A percentile compares a stretch with the other conserved stretches of the same genome.
phyloP scores from a whole-genome alignment of 2,888 invertebrate species.

The Hyposoter didymator region DNA sequence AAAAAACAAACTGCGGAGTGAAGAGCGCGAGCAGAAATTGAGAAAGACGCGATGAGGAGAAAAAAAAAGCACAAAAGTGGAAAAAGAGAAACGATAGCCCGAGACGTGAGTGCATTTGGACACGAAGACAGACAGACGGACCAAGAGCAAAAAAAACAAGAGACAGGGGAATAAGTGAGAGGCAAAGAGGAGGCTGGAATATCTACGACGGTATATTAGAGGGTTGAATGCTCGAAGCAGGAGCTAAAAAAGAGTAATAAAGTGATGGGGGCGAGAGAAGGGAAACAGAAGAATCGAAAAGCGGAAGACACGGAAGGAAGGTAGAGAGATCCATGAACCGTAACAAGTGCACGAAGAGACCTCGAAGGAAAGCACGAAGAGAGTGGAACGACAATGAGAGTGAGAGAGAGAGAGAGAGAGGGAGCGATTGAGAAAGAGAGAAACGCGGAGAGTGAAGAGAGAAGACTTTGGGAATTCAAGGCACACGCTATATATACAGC shows the following conservation, averaged over 20 bases:
- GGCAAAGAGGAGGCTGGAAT: constrained; percentile 14
- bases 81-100: neutral
- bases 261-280: constrained; percentile 14
- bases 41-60: constrained; percentile 9
- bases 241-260: constrained; percentile 14
- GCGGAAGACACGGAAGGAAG: constrained; percentile 52
- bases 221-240: constrained; percentile 37
- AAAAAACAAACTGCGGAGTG: constrained; percentile 5
- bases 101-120: constrained; percentile 27
- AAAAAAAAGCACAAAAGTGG: neutral
- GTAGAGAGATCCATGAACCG: constrained; percentile 58
- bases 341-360: constrained; percentile 61
- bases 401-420: constrained; percentile 21
- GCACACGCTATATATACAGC: constrained; percentile 8
- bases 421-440: constrained; percentile 24
- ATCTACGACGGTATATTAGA: constrained; percentile 28
- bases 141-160: neutral
- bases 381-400: constrained; percentile 33
- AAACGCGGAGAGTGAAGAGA: constrained; percentile 11
- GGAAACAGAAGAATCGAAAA: constrained; percentile 62
- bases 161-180: neutral
- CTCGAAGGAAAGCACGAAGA: constrained; percentile 25
- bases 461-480: constrained; percentile 21
- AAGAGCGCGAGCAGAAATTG: constrained; percentile 15
- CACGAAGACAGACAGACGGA: neutral